A percentile compares a stretch with the other conserved stretches of the same genome.
Evolutionary conservation across 92 coral and sea anemone genomes (phyloP).

Genomic region (Epizoanthus stellaris): DNA sequence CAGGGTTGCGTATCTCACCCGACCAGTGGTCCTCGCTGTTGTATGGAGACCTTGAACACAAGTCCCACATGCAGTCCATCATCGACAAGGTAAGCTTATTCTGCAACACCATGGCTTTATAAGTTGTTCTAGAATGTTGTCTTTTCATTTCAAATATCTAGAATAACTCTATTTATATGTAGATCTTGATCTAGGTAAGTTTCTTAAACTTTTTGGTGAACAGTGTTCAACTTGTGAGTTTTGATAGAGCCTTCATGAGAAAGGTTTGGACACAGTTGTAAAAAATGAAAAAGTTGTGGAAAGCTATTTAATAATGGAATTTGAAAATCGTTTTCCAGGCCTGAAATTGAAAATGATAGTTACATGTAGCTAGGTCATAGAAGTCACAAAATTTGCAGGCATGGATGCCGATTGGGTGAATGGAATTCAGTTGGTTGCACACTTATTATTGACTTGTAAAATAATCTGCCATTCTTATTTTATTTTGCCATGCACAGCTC

Average conservation of each 20-base stretch:
- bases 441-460: neutral
- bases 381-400: no score
- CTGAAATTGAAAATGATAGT: neutral
- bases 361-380: neutral
- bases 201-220: no score
- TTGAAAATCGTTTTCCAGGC: neutral
- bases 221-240: no score
- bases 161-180: no score
- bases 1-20: constrained; percentile 90
- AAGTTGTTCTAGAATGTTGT: neutral
- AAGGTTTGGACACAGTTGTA: no score
- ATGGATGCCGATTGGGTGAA: no score
- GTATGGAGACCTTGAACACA: constrained; percentile 88
- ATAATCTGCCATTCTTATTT: neutral
- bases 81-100: constrained; percentile 74
- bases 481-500: constrained; percentile 51
- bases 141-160: neutral
- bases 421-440: neutral
- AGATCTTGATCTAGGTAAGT: no score
- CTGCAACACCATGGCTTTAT: neutral
- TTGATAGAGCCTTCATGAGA: no score
- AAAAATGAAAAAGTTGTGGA: neutral
- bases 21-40: constrained; percentile 94
- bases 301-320: no score
- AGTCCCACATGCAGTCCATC: constrained; percentile 94